phyloP scores from a whole-genome alignment of 2,888 invertebrate species.

The Limnephilus lunatus region DNA sequence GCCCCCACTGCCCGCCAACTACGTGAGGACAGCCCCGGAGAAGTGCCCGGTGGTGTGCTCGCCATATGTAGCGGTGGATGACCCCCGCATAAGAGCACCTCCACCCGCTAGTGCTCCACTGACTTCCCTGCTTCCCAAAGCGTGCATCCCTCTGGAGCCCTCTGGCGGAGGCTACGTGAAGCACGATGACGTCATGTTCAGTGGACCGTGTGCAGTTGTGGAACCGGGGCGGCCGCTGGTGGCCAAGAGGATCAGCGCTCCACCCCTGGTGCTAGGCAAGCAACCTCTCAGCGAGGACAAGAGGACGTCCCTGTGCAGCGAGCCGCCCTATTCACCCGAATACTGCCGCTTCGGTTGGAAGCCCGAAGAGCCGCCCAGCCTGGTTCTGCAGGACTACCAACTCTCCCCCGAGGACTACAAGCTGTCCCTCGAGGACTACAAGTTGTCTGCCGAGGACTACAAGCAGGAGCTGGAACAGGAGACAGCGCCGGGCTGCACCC shows the following conservation, averaged over 20 bases:
- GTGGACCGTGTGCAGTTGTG: neutral
- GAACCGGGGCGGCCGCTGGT: neutral
- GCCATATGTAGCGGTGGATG: constrained; percentile 59
- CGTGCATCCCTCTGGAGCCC: neutral
- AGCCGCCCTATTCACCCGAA: constrained; percentile 72
- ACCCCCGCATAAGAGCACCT: constrained; percentile 42
- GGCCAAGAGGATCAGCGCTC: constrained; percentile 56
- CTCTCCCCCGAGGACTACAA: constrained; percentile 66
- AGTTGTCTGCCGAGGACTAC: constrained; percentile 69
- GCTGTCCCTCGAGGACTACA: constrained; percentile 64
- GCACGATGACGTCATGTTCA: constrained; percentile 49
- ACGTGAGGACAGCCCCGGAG: constrained; percentile 54
- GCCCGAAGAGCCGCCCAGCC: constrained; percentile 50
- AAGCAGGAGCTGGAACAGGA: constrained; percentile 66
- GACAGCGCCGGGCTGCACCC: constrained; percentile 68
- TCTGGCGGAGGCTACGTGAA: constrained; percentile 49
- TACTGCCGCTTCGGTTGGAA: constrained; percentile 77
- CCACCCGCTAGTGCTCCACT: neutral
- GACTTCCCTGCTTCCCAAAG: neutral
- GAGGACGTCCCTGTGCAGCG: constrained; percentile 67
- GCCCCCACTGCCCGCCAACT: constrained; percentile 52
- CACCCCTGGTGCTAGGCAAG: constrained; percentile 46
- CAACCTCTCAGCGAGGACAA: constrained; percentile 29
- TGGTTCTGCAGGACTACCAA: constrained; percentile 68
- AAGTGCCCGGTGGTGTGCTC: neutral